Conservation (phyloP, 2,797 vertebrate species). For the Pteronotus mesoamericanus region DNA sequence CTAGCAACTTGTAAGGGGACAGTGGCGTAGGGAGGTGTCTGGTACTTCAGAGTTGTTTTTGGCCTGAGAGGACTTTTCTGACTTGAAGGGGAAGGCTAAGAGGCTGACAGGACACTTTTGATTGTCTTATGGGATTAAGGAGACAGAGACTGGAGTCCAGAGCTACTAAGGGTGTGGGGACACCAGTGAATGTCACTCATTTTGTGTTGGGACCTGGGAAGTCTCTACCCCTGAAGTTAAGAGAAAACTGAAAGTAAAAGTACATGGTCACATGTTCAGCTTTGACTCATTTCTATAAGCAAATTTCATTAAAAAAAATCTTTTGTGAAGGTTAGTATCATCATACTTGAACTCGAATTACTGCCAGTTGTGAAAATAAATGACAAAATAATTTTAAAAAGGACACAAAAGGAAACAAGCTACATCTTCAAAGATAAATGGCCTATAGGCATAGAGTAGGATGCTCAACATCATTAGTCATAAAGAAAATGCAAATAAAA, state of each 20-base stretch:
- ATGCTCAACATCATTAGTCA: background rate
- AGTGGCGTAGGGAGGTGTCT: background rate
- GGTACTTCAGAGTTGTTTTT: background rate
- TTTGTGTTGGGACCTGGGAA: background rate
- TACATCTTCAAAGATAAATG: background rate
- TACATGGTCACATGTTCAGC: background rate
- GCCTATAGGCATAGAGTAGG: background rate
- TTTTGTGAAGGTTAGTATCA: background rate
- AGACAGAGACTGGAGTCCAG: background rate
- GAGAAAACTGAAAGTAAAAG: background rate
- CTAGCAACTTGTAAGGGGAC: background rate
- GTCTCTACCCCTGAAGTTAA: background rate
- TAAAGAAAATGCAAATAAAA: background rate
- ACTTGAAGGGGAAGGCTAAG: background rate
- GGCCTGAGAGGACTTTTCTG: background rate
- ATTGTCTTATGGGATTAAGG: background rate
- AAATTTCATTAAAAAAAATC: background rate
- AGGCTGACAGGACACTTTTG: background rate
- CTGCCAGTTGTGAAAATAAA: background rate
- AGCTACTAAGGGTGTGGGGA: background rate
- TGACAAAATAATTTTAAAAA: background rate
- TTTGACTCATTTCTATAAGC: background rate
- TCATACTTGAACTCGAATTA: background rate
- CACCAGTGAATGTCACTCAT: background rate
- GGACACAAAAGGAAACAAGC: background rate